Conservation (phyloP, 2,888 invertebrate genomes). For the Xanthostigma xanthostigma region DNA sequence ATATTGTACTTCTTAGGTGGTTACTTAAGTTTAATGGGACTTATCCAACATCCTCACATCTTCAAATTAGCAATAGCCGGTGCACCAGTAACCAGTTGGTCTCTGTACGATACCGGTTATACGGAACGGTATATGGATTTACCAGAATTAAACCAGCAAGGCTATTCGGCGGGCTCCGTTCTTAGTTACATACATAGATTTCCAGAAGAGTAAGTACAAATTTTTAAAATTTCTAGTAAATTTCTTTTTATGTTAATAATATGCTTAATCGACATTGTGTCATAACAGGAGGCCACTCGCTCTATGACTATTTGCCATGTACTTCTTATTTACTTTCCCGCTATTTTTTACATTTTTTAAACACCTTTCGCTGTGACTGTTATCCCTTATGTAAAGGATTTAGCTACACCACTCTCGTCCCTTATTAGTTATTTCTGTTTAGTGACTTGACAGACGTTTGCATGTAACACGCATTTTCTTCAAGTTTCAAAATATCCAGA, state of each 20-base stretch:
- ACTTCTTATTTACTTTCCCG: background rate
- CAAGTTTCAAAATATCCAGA: too few species aligned
- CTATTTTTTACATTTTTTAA: background rate
- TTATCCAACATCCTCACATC: conserved; percentile 81
- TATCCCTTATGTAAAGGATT: background rate
- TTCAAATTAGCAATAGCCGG: conserved; percentile 95
- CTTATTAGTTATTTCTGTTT: too few species aligned
- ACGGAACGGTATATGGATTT: conserved; percentile 95
- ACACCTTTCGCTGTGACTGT: background rate
- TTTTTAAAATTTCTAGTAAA: background rate
- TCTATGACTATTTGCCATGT: too few species aligned
- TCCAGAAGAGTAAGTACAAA: conserved; percentile 68
- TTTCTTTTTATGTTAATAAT: too few species aligned
- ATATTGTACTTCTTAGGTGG: conserved; percentile 41
- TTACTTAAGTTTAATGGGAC: conserved; percentile 86
- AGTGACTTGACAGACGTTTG: too few species aligned
- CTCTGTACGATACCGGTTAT: conserved; percentile 95
- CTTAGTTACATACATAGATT: conserved; percentile 72
- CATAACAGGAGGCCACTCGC: background rate
- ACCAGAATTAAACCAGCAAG: conserved; percentile 57
- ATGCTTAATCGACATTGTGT: background rate
- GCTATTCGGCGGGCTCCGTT: conserved; percentile 74
- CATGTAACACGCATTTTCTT: too few species aligned
- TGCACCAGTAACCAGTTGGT: conserved; percentile 96
- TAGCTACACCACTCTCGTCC: too few species aligned